Evolutionary conservation across 1,140 invertebrate genomes (phyloP).

Genomic region (Chymomyza costata): DNA sequence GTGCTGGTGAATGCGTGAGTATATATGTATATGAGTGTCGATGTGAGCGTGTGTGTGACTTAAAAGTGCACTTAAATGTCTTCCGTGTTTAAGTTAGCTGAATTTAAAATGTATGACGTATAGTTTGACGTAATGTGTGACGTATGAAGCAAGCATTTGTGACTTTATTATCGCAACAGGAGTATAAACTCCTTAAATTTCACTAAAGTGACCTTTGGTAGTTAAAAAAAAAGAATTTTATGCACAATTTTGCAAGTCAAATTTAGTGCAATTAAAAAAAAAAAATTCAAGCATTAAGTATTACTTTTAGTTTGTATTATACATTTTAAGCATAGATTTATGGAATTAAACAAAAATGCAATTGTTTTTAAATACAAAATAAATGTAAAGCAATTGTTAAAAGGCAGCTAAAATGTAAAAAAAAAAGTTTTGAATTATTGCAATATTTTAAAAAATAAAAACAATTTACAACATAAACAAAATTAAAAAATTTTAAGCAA

Average conservation of each 20-base stretch:
- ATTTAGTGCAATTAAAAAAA: constrained; percentile 4
- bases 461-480: no score
- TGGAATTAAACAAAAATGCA: background rate
- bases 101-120: no score
- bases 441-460: no score
- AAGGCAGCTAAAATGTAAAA: no score
- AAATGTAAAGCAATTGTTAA: background rate
- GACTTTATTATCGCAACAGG: constrained; percentile 7
- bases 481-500: no score
- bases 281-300: constrained; percentile 5
- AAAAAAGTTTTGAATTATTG: no score
- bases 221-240: no score
- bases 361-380: background rate
- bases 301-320: background rate
- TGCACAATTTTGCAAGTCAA: constrained; percentile 4
- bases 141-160: background rate
- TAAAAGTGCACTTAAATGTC: constrained; percentile 4
- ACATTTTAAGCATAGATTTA: no score
- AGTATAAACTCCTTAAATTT: no score
- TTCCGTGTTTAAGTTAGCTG: no score
- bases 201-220: constrained; percentile 40
- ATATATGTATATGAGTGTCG: background rate
- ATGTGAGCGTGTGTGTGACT: no score
- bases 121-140: constrained; percentile 7
- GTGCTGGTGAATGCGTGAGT: background rate